Base-by-base conservation (phyloP, 2,797 vertebrate genomes). In the Coregonus sp. region DNA sequence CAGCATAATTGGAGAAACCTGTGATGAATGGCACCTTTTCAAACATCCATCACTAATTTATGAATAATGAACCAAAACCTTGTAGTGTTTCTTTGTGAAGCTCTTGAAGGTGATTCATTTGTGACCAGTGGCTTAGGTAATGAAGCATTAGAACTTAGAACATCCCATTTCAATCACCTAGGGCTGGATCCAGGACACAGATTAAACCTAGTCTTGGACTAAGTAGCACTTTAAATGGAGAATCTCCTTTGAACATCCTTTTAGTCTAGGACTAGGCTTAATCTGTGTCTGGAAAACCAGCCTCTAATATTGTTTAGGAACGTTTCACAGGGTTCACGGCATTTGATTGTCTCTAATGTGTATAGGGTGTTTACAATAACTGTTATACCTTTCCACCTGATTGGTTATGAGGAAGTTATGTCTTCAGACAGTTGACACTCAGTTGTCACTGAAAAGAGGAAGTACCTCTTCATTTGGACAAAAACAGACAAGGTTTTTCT, bases 21-120 rank as follows among this genome's bases (percentile, higher is more conserved):
- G 80, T 80, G 82, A 85, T 83, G 78, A 87, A 84, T 81, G 87
- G 81, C 87, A 83, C 84, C 85, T 85, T 87, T 78, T 74, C 75
- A 82, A 80, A 84, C 78, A 76, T 70, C 81, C 69, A 71, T 78
- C 77, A 82, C 80, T 85, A 86, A 87, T 87, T 79, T 84, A 81
- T 69, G 72, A 86, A 77, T 81, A 78, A 84, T 81, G 85, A 72
- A 56, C 40, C 40, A 76, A 78, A 78, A 79, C 81, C 86, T 76
- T 81, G 82, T 82, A 79, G 82, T 82, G 73, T 82, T 84, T 82
- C 82, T 82, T 86, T 86, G 77, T 78, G 73, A 76, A 82, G 76
- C 78, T 59, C 29, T 78, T 63, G 72, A 75, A 77, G 72, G 73
- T 78, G 77, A 77, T 73, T 79, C 47, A 15, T 63, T 73, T 31